phyloP scores from a whole-genome alignment of 2,888 invertebrate species.

The Dryococelus australis region DNA sequence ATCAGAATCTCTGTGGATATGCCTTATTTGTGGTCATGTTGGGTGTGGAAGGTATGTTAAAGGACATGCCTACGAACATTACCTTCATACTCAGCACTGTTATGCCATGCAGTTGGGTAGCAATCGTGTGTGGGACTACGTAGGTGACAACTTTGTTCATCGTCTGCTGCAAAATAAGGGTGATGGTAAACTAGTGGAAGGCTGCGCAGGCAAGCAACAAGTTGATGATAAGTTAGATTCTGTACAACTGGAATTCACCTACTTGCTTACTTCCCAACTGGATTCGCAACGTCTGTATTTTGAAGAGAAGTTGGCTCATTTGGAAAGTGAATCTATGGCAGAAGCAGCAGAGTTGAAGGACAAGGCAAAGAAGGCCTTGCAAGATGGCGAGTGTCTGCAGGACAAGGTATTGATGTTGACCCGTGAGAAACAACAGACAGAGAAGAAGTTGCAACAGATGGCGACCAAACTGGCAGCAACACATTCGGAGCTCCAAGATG shows the following conservation, averaged over 20 bases:
- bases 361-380: constrained; percentile 62
- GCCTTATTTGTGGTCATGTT: constrained; percentile 97
- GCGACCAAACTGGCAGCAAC: constrained; percentile 66
- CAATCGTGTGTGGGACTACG: constrained; percentile 99
- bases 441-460: constrained; percentile 49
- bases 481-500: constrained; percentile 79
- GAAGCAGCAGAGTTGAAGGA: constrained; percentile 62
- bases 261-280: constrained; percentile 92
- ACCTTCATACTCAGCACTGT: constrained; percentile 93
- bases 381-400: constrained; percentile 68
- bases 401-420: constrained; percentile 72
- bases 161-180: constrained; percentile 94
- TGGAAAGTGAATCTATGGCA: constrained; percentile 55
- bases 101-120: constrained; percentile 97
- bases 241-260: constrained; percentile 95
- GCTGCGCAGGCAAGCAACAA: constrained; percentile 61
- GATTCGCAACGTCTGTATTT: constrained; percentile 93
- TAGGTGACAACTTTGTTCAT: constrained; percentile 96
- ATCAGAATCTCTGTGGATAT: constrained; percentile 94
- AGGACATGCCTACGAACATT: constrained; percentile 95
- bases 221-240: constrained; percentile 88
- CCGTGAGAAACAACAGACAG: constrained; percentile 42
- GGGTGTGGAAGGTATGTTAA: constrained; percentile 93
- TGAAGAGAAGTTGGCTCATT: constrained; percentile 75
- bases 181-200: constrained; percentile 92